Base-by-base conservation (phyloP, 2,888 invertebrate genomes). In the Boloria euphrosyne region DNA sequence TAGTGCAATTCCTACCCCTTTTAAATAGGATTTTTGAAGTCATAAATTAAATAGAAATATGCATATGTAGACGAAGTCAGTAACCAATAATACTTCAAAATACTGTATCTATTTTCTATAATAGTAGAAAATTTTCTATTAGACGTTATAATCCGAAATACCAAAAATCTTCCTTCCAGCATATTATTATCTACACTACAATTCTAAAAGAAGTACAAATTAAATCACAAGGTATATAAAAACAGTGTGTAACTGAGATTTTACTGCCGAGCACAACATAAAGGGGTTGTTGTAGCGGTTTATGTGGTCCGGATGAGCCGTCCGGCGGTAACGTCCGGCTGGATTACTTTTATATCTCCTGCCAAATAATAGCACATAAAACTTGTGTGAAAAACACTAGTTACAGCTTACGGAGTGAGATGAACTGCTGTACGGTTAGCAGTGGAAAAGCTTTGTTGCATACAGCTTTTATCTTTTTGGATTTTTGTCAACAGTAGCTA, bases 301-400 rank as follows among this genome's bases (percentile, higher is more conserved):
- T 82, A 85, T 79, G 78, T 75, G 66, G 72, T 71, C 79, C 72
- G 80, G 82, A 86, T 83, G 83, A 82, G 82, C 79, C 83, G 85
- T 76, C 73, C 59, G 74, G 75, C 59, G 74, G 75, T 69, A 80
- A 90, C 89, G 85, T 81, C 78, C 79, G 78, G 75, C 82, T 71
- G 87, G 87, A 87, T 86, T 83, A 87, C 86, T 88, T 92, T 92
- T 92, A 92, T 90, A 86, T 82, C 85, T 83, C 85, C 83, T 86
- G 87, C 87, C 90, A 89, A 92, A 92, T 93, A 92, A 93, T 92
- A 89, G 90, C 87, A 80, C 90, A 91, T 92, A 92, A 93, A 93
- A 92, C 86, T 89, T 88, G 86, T 84, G 90, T 86, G 91, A 91
- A 92, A 91, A 91, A 90, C 87, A 89, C 90, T 89, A 90, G 89